phyloP scores from a whole-genome alignment of 1,140 invertebrate genomes.

The Drusus annulatus region DNA sequence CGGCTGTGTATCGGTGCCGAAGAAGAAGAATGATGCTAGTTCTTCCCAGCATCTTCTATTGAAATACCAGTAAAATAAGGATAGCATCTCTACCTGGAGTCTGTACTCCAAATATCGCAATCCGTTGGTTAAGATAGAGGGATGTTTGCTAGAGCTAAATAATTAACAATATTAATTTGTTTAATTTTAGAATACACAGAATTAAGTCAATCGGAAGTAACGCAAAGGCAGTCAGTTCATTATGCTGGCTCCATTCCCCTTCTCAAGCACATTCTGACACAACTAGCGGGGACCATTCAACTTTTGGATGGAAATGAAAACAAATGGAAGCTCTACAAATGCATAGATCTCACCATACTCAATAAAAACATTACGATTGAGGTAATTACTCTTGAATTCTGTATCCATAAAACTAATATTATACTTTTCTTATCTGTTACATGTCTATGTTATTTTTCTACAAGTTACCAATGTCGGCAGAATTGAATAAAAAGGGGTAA shows the following conservation, averaged over 20 bases:
- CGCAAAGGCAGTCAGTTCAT: conserved; percentile 90
- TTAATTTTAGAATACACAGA: conserved; percentile 91
- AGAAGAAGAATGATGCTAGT: too few species aligned
- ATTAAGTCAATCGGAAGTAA: conserved; percentile 92
- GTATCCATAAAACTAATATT: too few species aligned
- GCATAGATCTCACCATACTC: conserved; percentile 88
- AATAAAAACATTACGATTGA: conserved; percentile 89
- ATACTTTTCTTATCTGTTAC: background rate
- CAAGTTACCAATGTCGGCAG: background rate
- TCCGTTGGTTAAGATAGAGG: too few species aligned
- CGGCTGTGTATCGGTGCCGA: too few species aligned
- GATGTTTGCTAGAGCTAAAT: too few species aligned
- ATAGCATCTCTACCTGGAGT: too few species aligned
- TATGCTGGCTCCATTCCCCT: conserved; percentile 86
- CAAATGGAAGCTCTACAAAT: conserved; percentile 83
- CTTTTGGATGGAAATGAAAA: conserved; percentile 78
- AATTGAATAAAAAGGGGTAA: too few species aligned
- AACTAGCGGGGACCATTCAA: conserved; percentile 88
- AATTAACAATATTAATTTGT: background rate
- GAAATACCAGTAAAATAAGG: too few species aligned
- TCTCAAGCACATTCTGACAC: conserved; percentile 87
- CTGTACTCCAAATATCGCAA: too few species aligned
- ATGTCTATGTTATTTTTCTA: background rate
- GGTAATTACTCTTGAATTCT: conserved; percentile 63
- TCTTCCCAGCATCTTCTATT: too few species aligned